These are phyloP conservation scores for Montipora sp. DNA, from an alignment of 64 coral and sea anemone species.

Conservation along the genomic window DNA sequence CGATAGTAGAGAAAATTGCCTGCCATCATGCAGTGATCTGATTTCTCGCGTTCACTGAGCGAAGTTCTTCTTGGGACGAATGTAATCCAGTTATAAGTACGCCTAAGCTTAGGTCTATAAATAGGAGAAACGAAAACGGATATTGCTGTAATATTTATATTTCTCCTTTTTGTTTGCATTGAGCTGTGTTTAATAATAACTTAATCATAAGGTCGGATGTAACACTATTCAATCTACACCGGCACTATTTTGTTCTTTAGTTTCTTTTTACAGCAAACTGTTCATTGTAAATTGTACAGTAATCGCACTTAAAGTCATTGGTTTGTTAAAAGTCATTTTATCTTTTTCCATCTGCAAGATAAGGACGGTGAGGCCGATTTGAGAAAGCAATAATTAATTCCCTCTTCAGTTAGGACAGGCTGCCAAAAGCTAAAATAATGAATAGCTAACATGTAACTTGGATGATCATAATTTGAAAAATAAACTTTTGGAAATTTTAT, in stretches of 20 bases:
- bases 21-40: conserved; percentile 37
- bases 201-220: conserved; percentile 83
- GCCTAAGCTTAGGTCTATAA: conserved; percentile 16
- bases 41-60: neutral
- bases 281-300: conserved; percentile 21
- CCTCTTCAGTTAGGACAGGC: conserved; percentile 30
- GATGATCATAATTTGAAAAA: conserved; percentile 54
- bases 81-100: conserved; percentile 26
- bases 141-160: conserved; percentile 63
- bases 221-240: conserved; percentile 64
- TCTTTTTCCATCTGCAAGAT: neutral
- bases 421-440: conserved; percentile 57
- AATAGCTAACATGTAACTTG: conserved; percentile 53
- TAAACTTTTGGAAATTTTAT: conserved; percentile 41
- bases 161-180: conserved; percentile 72
- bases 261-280: conserved; percentile 3
- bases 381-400: conserved; percentile 7
- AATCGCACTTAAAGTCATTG: conserved; percentile 31
- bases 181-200: conserved; percentile 81
- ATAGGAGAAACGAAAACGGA: conserved; percentile 31
- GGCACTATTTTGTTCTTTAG: conserved; percentile 15
- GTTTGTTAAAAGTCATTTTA: conserved; percentile 33
- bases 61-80: neutral
- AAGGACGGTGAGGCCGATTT: neutral
- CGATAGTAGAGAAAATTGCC: conserved; percentile 78